Conservation (phyloP, 2,113 vertebrate species). For the Origma solitaria region DNA sequence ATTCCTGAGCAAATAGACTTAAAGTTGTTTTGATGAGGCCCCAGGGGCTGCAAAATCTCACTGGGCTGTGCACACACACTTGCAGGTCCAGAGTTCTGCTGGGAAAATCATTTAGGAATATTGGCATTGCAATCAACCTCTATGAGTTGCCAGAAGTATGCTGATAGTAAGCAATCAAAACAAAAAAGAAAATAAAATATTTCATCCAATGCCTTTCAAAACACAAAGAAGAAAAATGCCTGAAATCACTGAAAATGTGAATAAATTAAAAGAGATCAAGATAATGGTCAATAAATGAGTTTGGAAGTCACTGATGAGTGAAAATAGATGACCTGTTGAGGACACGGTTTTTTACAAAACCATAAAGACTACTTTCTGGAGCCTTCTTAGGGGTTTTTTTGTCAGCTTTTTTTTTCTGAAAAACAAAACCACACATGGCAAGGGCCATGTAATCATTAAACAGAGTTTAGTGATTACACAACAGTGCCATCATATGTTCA, state of each 20-base stretch:
- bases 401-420: background rate
- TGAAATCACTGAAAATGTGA: background rate
- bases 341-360: background rate
- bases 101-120: background rate
- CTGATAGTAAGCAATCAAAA: background rate
- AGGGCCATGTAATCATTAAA: background rate
- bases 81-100: background rate
- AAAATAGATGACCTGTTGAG: background rate
- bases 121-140: background rate
- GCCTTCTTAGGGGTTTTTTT: background rate
- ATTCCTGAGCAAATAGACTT: background rate
- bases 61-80: background rate
- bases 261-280: background rate
- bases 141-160: background rate
- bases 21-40: background rate
- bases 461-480: background rate
- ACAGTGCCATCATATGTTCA: conserved; percentile 57
- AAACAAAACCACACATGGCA: background rate
- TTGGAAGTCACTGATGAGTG: background rate
- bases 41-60: background rate
- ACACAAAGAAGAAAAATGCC: background rate
- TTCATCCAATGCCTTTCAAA: background rate
- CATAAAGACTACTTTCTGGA: background rate
- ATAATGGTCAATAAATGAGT: accelerated
- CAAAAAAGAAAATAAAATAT: background rate